Evolutionary conservation across 2,113 vertebrate genomes (phyloP).

Genomic region (Forbesichthys papilliferus): DNA sequence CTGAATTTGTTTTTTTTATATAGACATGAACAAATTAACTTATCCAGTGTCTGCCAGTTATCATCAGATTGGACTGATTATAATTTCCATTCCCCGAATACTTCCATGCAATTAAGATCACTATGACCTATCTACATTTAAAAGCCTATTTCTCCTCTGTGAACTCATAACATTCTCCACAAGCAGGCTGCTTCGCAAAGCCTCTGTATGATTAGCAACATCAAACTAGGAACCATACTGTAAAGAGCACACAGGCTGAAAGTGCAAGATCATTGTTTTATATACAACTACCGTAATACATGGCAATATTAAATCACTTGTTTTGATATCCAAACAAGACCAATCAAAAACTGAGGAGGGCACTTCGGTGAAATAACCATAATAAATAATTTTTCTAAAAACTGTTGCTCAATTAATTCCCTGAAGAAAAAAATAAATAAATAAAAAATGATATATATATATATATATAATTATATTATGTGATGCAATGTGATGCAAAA

Average conservation of each 20-base stretch:
- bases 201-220: constrained; percentile 7
- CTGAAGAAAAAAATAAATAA: not conserved
- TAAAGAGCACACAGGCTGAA: not conserved
- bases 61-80: not conserved
- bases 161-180: constrained; percentile 20
- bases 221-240: not conserved
- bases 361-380: not conserved
- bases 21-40: constrained; percentile 3
- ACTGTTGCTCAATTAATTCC: not conserved
- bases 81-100: constrained; percentile 28
- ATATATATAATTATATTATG: not conserved
- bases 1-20: not conserved
- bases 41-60: not conserved
- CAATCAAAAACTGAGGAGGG: constrained; percentile 18
- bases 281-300: constrained; percentile 10
- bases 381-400: not conserved
- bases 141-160: constrained; percentile 8
- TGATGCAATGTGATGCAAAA: not conserved
- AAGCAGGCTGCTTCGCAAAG: constrained; percentile 5
- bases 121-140: constrained; percentile 10
- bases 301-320: constrained; percentile 18
- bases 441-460: not conserved
- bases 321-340: constrained; percentile 27
- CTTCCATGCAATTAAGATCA: constrained; percentile 31
- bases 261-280: constrained; percentile 27